Conservation (phyloP, 2,113 vertebrate species). For the Ellobius talpinus region DNA sequence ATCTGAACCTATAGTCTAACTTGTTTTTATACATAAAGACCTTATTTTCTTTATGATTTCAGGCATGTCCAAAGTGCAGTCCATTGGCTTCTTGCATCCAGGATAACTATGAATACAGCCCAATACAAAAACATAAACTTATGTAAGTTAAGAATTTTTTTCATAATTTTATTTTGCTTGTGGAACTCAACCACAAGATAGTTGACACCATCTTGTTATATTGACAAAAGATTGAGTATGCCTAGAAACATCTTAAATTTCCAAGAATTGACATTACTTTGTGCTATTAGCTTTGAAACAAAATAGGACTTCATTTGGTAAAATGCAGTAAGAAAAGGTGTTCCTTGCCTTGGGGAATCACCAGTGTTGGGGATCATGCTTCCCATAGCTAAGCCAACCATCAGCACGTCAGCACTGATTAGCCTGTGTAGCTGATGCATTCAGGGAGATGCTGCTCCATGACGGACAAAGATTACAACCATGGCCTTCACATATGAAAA, state of each 20-base stretch:
- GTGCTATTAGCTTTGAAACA: not conserved
- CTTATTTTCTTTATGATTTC: not conserved
- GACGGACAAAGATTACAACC: not conserved
- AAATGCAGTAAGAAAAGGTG: not conserved
- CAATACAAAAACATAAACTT: not conserved
- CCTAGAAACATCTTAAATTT: not conserved
- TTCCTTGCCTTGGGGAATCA: not conserved
- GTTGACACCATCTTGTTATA: not conserved
- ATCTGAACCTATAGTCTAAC: not conserved
- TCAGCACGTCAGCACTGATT: fast-evolving
- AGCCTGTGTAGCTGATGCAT: fast-evolving
- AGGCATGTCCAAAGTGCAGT: not conserved
- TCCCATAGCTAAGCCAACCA: not conserved
- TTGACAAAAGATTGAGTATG: not conserved
- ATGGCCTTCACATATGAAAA: not conserved
- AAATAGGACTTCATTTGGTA: not conserved
- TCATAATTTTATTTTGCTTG: not conserved
- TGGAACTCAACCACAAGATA: not conserved
- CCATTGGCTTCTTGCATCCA: not conserved
- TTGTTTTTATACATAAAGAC: not conserved
- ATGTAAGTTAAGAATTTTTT: not conserved
- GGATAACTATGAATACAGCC: not conserved
- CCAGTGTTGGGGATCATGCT: too few relatives aligned
- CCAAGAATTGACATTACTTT: not conserved
- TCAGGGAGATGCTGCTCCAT: not conserved